Base-by-base conservation (phyloP, 2,888 invertebrate species). In the Pseudococcus longispinus region DNA sequence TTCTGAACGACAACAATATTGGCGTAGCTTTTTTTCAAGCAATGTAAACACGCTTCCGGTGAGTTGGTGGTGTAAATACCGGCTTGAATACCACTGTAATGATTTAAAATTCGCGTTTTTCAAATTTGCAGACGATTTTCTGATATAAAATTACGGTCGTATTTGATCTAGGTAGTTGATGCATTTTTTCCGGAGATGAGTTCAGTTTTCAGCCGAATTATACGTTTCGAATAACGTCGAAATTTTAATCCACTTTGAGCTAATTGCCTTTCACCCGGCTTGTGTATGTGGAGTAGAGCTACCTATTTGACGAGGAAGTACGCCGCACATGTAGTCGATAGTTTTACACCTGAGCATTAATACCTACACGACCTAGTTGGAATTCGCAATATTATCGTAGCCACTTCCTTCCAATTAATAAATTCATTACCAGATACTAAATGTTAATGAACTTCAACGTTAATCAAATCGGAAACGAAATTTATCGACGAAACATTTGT, bases 1-100 rank as follows among this genome's bases (percentile, higher is more conserved):
- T 97, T 96, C 90, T 98, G 96, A 0, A 97, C 96, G 0, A 96
- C 94, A 89, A 96, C 94, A 89, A 98, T 96, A 91, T 97, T 96
- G n/a, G 97, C 95, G 87, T 93, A 92, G 84, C 96, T 95, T 88
- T 93, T 93, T 65, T 93, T 91, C n/a, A 96, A 93, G 89, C 96
- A 95, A 91, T 96, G 94, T 89, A 93, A 93, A 90, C 97, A 96
- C 0, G 97, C 95, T 88, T 97, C 97, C 0, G 96, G 92, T 0
- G 95, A 95, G 91, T 97, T 98, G 85, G 97, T 98, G 6, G 97
- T 96, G 91, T 98, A 98, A 90, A 98, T 95, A 88, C 98, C 97
- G 83, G 95, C 94, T 13, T 95, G 95, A 89, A 96, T 93, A 88
- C 96, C 97, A 85, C 95, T 95, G 90, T n/a, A 60, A 60, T 23